Conservation (phyloP, 2,888 invertebrate genomes). For the Zaprionus lineosus region DNA sequence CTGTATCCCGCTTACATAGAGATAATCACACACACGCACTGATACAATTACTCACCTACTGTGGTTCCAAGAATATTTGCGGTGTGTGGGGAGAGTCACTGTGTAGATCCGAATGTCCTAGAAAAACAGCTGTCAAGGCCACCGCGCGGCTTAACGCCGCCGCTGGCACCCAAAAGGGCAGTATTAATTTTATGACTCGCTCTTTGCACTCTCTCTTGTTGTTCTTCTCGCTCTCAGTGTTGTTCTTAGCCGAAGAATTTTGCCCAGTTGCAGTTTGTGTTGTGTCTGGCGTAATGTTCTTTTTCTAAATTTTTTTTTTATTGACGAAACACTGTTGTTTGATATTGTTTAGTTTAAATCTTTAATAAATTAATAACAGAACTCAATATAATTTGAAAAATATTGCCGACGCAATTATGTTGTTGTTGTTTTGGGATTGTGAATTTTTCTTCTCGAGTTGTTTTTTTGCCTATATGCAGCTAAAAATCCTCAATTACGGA, state of each 20-base stretch:
- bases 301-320: background rate
- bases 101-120: conserved; percentile 39
- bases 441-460: no score
- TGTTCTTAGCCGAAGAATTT: conserved; percentile 10
- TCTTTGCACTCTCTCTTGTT: conserved; percentile 9
- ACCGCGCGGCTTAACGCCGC: conserved; percentile 29
- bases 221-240: conserved; percentile 14
- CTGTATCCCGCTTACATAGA: background rate
- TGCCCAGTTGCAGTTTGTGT: conserved; percentile 37
- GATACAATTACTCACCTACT: conserved; percentile 37
- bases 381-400: no score
- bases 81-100: conserved; percentile 4
- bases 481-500: no score
- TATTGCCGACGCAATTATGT: no score
- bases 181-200: conserved; percentile 23
- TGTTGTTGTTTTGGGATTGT: background rate
- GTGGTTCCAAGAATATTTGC: conserved; percentile 1
- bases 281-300: conserved; percentile 45
- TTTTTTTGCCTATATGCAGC: no score
- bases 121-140: conserved; percentile 56
- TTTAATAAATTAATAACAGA: conserved; percentile 20
- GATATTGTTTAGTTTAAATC: conserved; percentile 34
- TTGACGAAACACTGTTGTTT: conserved; percentile 2
- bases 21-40: conserved; percentile 1
- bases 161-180: conserved; percentile 29